A percentile compares a stretch with the other conserved stretches of the same genome.
phyloP scores from a whole-genome alignment of 2,888 invertebrate species.

The Cantharis nigra region DNA sequence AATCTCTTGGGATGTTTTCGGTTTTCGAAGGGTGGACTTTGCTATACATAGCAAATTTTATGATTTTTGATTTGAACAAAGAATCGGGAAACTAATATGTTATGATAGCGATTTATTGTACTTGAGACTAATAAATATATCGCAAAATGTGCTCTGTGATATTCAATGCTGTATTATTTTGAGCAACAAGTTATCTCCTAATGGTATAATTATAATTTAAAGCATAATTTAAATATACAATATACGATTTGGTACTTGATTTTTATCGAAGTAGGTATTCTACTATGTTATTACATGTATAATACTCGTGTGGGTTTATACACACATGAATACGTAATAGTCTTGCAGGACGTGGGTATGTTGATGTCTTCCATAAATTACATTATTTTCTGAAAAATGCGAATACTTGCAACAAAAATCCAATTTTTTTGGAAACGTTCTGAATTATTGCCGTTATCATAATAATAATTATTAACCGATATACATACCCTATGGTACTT shows the following conservation, averaged over 20 bases:
- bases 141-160: not conserved
- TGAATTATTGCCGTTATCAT: not conserved
- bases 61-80: not conserved
- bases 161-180: not conserved
- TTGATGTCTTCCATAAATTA: not conserved
- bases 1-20: not conserved
- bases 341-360: not conserved
- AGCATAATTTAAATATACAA: not conserved
- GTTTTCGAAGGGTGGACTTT: not conserved
- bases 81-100: not conserved
- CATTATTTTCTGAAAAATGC: not conserved
- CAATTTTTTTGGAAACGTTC: not conserved
- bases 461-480: not conserved
- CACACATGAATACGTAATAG: not conserved
- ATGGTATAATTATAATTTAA: not conserved
- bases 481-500: constrained; percentile 72
- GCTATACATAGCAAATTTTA: too few species aligned
- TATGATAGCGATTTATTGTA: not conserved
- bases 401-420: not conserved
- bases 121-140: not conserved
- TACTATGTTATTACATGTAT: not conserved
- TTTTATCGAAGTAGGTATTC: not conserved
- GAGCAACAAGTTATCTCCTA: not conserved
- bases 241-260: not conserved
- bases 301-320: not conserved